Base-by-base conservation (phyloP, 2,888 invertebrate genomes). In the Ptychoptera albimana region DNA sequence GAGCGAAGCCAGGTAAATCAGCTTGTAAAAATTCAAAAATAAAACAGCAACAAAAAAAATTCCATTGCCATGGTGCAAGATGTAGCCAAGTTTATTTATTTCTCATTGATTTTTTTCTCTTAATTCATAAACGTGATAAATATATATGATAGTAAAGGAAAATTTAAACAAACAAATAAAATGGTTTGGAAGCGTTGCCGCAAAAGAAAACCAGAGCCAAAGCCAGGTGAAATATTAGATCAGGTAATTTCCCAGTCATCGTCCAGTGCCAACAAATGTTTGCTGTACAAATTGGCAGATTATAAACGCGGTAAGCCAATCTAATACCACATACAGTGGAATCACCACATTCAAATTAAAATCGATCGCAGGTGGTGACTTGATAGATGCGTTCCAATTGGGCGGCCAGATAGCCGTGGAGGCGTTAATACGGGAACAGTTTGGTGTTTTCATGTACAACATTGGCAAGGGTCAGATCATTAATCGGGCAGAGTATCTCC, bases 341-440 rank as follows among this genome's bases (percentile, higher is more conserved):
- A 15, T 57, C 12, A 59, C 29, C 39, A 39, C 34, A 14, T n/a
- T n/a, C n/a, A n/a, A n/a, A n/a, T n/a, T n/a, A n/a, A n/a, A n/a
- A n/a, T 45, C 45, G 31, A 35, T 43, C 30, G 2, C 51, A 76
- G 80, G 91, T 37, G 93, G 93, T 5, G 83, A 92, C 52, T 67
- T 93, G 12, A 75, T 93, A 41, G 88, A 91, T 52, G 85, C 89
- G 1, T 89, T 88, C 57, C 80, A 83, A 47, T 73, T 76, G 45
- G 88, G 89, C 1, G 91, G 92, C 0, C 81, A 86, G 61, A 61
- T 72, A 11, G 83, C 85, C 45, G 86, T 88, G 1, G 89, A 91
- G 60, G 82, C 82, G 58, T 62, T 89, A 43, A 84, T 93, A 43
- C 72, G 80, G 8, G 85, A 88, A 48, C 85, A 91, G 59, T 89